Evolutionary conservation across 2,888 invertebrate species (phyloP), one percentile per base, ranked within the genome.

Genomic region (Pherbina coryleti): DNA sequence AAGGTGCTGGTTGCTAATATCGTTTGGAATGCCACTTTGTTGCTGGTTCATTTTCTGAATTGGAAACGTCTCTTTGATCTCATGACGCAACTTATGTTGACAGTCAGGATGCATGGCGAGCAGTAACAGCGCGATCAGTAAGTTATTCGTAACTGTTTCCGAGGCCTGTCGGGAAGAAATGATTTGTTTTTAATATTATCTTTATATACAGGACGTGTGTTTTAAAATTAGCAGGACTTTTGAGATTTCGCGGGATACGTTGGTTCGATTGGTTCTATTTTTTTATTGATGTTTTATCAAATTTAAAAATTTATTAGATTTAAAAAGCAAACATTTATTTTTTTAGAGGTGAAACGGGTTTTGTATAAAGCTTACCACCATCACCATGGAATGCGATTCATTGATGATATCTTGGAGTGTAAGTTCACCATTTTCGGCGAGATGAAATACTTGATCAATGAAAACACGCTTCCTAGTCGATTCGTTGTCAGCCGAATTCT

Each of bases 361-460:
- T 62, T 66, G 9, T 44, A 67, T 22, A 22, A 44, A 22, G 82
- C 87, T 85, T 74, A 88, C 88, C 87, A 88, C 89, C 79, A 88
- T 79, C 5, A 89, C 84, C 88, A 88, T 89, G 5, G 89, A 88
- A 75, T 88, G 86, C 3, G 89, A 85, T 83, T 89, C 88, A 75
- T 88, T 84, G 82, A 88, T 86, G 73, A 88, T 86, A 77, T 88
- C 88, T 82, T 88, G 84, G 51, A 88, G 81, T 3, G 86, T 85
- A 37, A 88, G 79, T 78, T 88, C 88, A 4, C 88, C 88, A 17
- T 83, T 83, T 78, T 88, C 88, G 14, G 88, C 89, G 83, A 88
- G 81, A 69, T 87, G 85, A 75, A 88, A 89, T 82, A 89, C 85
- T 82, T 89, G 88, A 79, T 88, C 88, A 64, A 88, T 88, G 79